Conservation (phyloP, 2,888 invertebrate genomes). For the Adelphocoris suturalis region DNA sequence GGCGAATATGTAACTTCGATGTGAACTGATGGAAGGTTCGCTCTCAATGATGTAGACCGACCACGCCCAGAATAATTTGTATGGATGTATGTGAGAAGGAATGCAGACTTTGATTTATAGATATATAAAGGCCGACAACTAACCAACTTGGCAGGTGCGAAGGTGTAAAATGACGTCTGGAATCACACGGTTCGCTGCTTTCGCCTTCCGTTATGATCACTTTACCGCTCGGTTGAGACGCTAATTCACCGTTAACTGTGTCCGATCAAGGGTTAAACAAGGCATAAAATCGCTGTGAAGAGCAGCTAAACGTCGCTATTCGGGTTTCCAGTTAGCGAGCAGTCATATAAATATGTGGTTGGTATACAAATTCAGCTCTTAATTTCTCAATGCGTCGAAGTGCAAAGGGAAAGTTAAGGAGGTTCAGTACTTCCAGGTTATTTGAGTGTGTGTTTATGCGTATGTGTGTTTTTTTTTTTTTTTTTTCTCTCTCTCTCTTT, state of each 20-base stretch:
- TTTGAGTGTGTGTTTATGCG: too few relatives aligned
- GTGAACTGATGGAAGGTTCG: too few relatives aligned
- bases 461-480: too few relatives aligned
- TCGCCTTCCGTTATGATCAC: neutral
- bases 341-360: too few relatives aligned
- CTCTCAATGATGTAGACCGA: neutral
- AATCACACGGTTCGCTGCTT: slow-evolving; percentile 13
- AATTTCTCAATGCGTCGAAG: too few relatives aligned
- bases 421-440: too few relatives aligned
- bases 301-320: neutral
- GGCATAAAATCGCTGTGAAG: neutral
- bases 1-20: neutral
- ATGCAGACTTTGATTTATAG: neutral
- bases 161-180: neutral
- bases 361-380: too few relatives aligned
- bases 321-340: neutral
- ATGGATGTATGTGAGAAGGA: neutral
- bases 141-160: neutral
- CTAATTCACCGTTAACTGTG: slow-evolving; percentile 22
- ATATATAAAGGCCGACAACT: neutral
- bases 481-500: too few relatives aligned
- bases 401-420: too few relatives aligned
- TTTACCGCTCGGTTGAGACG: slow-evolving; percentile 8
- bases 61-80: neutral
- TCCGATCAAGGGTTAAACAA: neutral